phyloP scores from a whole-genome alignment of 2,113 vertebrate genomes.

The Tursiops truncatus region DNA sequence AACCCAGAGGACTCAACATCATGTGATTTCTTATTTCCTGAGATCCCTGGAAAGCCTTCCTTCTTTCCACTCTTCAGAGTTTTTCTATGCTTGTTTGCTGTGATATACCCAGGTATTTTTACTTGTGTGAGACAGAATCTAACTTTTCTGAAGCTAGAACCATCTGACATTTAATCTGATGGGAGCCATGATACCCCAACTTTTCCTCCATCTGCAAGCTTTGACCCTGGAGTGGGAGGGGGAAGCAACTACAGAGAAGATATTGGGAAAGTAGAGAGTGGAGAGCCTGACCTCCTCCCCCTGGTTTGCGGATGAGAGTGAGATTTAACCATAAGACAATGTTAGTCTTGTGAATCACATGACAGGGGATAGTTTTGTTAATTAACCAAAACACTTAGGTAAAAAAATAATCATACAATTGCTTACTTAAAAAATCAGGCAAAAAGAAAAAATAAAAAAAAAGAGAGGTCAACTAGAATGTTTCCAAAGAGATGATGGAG shows the following conservation, averaged over 20 bases:
- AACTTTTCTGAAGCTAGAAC: fast-evolving
- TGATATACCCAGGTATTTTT: neutral
- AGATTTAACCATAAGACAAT: neutral
- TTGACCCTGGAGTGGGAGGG: neutral
- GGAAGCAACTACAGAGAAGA: neutral
- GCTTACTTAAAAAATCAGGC: neutral
- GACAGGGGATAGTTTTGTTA: neutral
- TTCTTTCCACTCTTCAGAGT: neutral
- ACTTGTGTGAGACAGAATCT: neutral
- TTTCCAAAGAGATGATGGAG: neutral
- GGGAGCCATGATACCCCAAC: fast-evolving
- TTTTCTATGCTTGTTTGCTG: fast-evolving
- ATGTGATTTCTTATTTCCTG: fast-evolving
- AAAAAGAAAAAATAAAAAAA: no score
- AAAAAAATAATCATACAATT: no score
- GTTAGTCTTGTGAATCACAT: neutral
- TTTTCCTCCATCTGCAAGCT: no score
- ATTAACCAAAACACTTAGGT: neutral
- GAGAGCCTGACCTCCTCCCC: fast-evolving
- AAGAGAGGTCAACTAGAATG: neutral
- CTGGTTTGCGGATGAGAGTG: fast-evolving
- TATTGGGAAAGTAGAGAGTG: neutral
- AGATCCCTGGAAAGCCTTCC: no score
- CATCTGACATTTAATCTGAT: neutral
- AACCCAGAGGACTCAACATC: neutral